Evolutionary conservation across 2,888 invertebrate genomes (phyloP), one percentile per base, ranked within the genome.

Genomic region (Gymnocheta viridis): DNA sequence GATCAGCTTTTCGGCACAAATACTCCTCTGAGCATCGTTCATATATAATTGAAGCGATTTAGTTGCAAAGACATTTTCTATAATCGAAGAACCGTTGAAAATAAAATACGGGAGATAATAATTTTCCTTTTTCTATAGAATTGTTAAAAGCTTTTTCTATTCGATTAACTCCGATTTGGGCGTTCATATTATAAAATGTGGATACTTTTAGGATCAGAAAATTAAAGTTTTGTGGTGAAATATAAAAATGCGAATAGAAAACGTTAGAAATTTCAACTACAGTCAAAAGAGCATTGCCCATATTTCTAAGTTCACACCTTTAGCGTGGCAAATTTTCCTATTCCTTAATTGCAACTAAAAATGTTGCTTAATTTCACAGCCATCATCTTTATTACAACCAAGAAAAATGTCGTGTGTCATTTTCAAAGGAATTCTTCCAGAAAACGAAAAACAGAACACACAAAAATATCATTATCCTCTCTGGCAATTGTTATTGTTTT

Each of bases 401-500:
- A 70, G 56, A 38, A 70, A 70, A 64, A 76, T 76, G 69, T 62
- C 76, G 69, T 82, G 70, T 82, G 76, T 70, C 70, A 56, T 76
- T 35, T 60, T 54, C 9, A 17, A 47, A n/a, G 47, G 2, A 47
- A 19, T 5, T 5, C 7, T 32, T n/a, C n/a, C n/a, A n/a, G n/a
- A 32, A 32, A 32, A 58, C 1, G 32, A 14, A n/a, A 47, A 73
- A 27, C 54, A 27, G 44, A 2, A 49, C 41, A 44, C 19, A 17
- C 41, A n/a, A 62, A 44, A 6, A 49, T 49, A 10, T 51, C 38
- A 24, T 60, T 29, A 54, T n/a, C 2, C 19, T 38, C 38, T 22
- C 19, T 12, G 6, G n/a, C 32, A 24, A 9, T 24, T 10, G 10
- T 35, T 22, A 5, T 32, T 67, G 3, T 32, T 27, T 14, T 32